A percentile compares a stretch with the other conserved stretches of the same genome.
Evolutionary conservation across 2,113 vertebrate species (phyloP).

Genomic region (Cathartes aura): DNA sequence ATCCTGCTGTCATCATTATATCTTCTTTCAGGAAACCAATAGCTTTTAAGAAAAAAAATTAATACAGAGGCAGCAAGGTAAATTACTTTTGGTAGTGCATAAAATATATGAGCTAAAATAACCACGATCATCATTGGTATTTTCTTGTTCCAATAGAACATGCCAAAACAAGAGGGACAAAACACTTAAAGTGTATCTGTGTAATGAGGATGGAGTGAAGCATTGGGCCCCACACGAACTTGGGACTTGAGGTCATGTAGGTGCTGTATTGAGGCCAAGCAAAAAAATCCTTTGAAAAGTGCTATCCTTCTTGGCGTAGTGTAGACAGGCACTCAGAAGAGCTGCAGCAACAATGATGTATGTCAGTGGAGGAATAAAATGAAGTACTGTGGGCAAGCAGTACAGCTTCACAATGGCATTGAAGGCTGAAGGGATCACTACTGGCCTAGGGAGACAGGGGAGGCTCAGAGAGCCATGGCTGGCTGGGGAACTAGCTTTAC

Average conservation of each 20-base stretch:
- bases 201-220: neutral
- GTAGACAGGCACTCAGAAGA: neutral
- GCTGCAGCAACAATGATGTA: neutral
- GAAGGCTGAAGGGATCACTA: neutral
- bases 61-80: neutral
- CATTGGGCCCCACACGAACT: accelerated
- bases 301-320: neutral
- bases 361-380: neutral
- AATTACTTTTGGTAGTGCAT: neutral
- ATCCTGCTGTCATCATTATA: neutral
- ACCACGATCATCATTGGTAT: neutral
- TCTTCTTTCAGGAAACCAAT: neutral
- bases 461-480: neutral
- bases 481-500: neutral
- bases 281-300: neutral
- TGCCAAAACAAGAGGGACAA: neutral
- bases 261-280: neutral
- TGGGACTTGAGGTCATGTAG: neutral
- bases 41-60: neutral
- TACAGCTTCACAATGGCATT: neutral
- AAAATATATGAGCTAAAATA: neutral
- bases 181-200: accelerated
- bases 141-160: neutral
- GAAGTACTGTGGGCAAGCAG: neutral
- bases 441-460: neutral